Evolutionary conservation across 2,797 vertebrate species (phyloP).

Genomic region (Hippocampus kuda): DNA sequence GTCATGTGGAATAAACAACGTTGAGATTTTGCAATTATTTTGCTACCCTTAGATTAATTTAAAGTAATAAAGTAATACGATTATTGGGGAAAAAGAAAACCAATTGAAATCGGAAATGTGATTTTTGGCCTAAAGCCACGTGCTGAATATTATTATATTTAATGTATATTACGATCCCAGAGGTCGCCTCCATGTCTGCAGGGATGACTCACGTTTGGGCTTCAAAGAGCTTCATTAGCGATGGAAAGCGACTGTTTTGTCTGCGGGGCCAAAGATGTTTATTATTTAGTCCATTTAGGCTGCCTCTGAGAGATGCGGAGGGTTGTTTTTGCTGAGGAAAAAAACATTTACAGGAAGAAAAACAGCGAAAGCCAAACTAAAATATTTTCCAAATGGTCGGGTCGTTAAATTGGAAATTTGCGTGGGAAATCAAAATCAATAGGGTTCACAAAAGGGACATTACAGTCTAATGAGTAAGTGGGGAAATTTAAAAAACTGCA

Average conservation of each 20-base stretch:
- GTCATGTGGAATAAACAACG: too few relatives aligned
- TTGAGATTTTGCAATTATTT: too few relatives aligned
- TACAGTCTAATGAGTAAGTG: background rate
- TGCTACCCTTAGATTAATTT: too few relatives aligned
- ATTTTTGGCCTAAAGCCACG: constrained; percentile 29
- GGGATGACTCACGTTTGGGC: constrained; percentile 51
- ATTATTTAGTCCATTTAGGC: constrained; percentile 30
- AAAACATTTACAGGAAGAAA: background rate
- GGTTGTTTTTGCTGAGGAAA: constrained; percentile 13
- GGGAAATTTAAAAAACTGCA: background rate
- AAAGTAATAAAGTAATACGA: too few relatives aligned
- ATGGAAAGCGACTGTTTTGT: constrained; percentile 37
- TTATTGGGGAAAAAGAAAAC: background rate
- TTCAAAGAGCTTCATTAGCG: constrained; percentile 61
- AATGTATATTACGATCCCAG: constrained; percentile 41
- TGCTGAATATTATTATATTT: constrained; percentile 46
- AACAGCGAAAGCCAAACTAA: background rate
- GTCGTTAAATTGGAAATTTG: background rate
- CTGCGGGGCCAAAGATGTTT: constrained; percentile 52
- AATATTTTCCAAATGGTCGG: background rate
- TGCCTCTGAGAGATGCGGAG: constrained; percentile 16
- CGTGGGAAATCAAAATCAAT: background rate
- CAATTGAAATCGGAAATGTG: constrained; percentile 5
- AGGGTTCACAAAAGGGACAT: background rate
- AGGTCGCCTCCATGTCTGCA: constrained; percentile 48